Evolutionary conservation across 1,140 invertebrate species (phyloP), one percentile per base, ranked within the genome.

Genomic region (Bombus polaris): DNA sequence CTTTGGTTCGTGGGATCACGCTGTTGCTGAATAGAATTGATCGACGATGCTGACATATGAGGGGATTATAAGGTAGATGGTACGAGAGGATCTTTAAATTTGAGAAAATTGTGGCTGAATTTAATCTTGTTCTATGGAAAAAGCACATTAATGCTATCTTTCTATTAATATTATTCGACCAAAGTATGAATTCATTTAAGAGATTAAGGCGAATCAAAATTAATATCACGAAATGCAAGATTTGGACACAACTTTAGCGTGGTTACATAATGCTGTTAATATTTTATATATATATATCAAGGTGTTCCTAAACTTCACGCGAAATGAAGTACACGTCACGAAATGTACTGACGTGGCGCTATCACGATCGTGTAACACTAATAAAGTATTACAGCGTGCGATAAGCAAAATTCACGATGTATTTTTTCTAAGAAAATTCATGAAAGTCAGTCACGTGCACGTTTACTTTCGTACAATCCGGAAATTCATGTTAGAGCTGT

Each of bases 321-420:
- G 47, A 35, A 62, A 73, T 37, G 68, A 74, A 82, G 47, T 75
- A 39, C 35, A 32, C 53, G 80, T 28, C 80, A 82, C 71, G 53
- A 82, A 82, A 74, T 22, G 42, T 47, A 79, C n/a, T 0, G 32
- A 28, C 35, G 53, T 37, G 42, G 32, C 53, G n/a, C 22, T 72
- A 82, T 82, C 80, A 62, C 28, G 80, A 82, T 82, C 80, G 42
- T 65, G 39, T 74, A 82, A 82, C 57, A 73, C 70, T 73, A 81
- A 81, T 37, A 87, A 79, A 85, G 85, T 88, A 92, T 90, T 88
- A 84, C 71, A 65, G 32, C 39, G 28, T 75, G 85, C 82, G 82
- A 87, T 86, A 89, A 57, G 59, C 65, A 32, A 22, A 18, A 37
- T 82, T 85, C 22, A 47, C 18, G 80, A 74, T 28, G 53, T n/a